phyloP scores from a whole-genome alignment of 2,888 invertebrate species.

The Andrena bicolor region DNA sequence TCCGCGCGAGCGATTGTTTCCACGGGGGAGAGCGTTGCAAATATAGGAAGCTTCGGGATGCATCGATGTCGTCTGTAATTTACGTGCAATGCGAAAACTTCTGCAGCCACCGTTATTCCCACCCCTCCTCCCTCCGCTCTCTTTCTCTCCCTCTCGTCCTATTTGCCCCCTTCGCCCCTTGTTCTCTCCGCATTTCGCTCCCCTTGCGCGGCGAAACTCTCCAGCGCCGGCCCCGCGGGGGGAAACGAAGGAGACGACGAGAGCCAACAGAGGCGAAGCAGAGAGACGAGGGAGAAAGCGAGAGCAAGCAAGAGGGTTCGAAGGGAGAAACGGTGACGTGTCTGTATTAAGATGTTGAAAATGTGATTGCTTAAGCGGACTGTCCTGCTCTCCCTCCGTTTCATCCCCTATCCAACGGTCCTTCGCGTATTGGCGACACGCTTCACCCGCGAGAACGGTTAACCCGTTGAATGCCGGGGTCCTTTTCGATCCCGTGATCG shows the following conservation, averaged over 20 bases:
- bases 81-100: constrained; percentile 64
- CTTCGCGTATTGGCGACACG: constrained; percentile 16
- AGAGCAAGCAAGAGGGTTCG: not conserved
- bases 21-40: constrained; percentile 37
- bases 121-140: constrained; percentile 10
- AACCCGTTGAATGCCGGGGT: constrained; percentile 34
- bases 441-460: constrained; percentile 13
- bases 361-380: constrained; percentile 58
- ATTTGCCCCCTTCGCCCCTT: constrained; percentile 26
- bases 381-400: not conserved
- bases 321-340: constrained; percentile 50
- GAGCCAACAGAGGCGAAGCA: not conserved
- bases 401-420: too few species aligned
- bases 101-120: constrained; percentile 52
- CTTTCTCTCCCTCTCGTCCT: constrained; percentile 6
- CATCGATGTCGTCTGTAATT: constrained; percentile 65
- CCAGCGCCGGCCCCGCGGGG: constrained; percentile 16
- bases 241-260: constrained; percentile 17
- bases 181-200: constrained; percentile 29
- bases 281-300: not conserved
- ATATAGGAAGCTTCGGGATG: constrained; percentile 60
- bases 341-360: constrained; percentile 65
- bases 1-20: constrained; percentile 51
- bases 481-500: constrained; percentile 45
- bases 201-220: constrained; percentile 32